Percentiles rank a stretch among this genome's conserved stretches.
These are phyloP conservation scores for Eciton burchellii DNA, from an alignment of 1,140 invertebrate species.

Conservation along the genomic window DNA sequence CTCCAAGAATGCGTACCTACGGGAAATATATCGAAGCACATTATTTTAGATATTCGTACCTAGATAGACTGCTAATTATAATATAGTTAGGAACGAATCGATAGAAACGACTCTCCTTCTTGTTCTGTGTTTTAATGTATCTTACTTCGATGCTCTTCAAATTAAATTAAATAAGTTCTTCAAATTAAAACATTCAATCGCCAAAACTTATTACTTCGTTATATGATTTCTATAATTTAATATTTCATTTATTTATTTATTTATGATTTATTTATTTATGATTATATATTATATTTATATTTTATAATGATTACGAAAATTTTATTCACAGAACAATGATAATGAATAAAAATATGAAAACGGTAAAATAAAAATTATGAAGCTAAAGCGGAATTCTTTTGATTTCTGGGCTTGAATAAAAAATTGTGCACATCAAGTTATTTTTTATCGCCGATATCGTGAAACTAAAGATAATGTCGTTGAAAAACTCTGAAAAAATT, in stretches of 20 bases:
- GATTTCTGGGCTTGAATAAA: not conserved
- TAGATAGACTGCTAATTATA: constrained; percentile 51
- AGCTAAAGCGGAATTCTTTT: not conserved
- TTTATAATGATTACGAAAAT: constrained; percentile 16
- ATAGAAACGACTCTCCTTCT: constrained; percentile 52
- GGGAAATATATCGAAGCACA: constrained; percentile 47
- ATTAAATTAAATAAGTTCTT: too few relatives aligned
- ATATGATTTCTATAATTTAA: too few relatives aligned
- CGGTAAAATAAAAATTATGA: constrained; percentile 3
- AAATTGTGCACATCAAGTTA: constrained; percentile 1
- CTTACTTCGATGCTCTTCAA: not conserved
- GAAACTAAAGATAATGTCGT: constrained; percentile 5
- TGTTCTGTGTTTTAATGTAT: constrained; percentile 51
- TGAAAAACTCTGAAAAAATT: not conserved
- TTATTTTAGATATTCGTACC: constrained; percentile 63
- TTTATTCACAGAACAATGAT: constrained; percentile 30
- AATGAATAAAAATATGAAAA: constrained; percentile 9
- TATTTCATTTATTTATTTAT: too few relatives aligned
- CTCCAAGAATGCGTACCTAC: constrained; percentile 33
- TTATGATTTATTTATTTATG: too few relatives aligned
- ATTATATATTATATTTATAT: too few relatives aligned
- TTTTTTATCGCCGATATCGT: not conserved
- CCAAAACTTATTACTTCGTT: too few relatives aligned
- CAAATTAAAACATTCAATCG: not conserved
- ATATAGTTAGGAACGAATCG: constrained; percentile 35